Base-by-base conservation (phyloP, 2,888 invertebrate species). In the Crepidodera aurea region DNA sequence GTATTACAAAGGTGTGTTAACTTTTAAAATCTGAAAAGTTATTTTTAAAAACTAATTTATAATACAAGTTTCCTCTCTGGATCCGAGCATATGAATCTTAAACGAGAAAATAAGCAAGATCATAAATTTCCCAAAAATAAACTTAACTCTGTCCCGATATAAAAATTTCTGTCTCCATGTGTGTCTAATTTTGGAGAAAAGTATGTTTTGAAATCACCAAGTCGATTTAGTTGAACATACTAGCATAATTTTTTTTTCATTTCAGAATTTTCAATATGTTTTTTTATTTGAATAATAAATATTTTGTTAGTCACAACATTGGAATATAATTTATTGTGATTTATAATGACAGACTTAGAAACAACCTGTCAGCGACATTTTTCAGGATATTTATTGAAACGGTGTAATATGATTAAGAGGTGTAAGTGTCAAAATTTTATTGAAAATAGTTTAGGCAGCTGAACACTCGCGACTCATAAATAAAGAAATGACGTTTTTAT, bases 91-190 rank as follows among this genome's bases (percentile, higher is more conserved):
- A 18, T 1, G 12, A 39, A 16, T 39, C 39, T 39, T n/a, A 39
- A 39, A 15, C 6, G 8, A 19, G n/a, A 42, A 42, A 8, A 42
- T 37, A 22, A 16, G 16, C 54, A 37, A 32, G 29, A n/a, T 54
- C 18, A 44, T 54, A 54, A 54, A 54, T 54, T 32, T 15, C 34
- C 37, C 39, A 39, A 51, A 51, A 51, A 51, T 51, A 51, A 27
- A 51, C 39, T 29, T 4, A 46, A 15, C 48, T 7, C 10, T 4
- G 32, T 19, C 16, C 7, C 39, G 5, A 15, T 51, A 37, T 51
- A 51, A 34, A 51, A 51, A 51, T 8, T 16, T 46, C 12, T 46
- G 46, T 46, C 46, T 27, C 46, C 27, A 25, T 13, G 12, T 12
- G 25, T 2, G 13, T 22, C 13, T 25, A 46, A 46, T 46, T 46